phyloP scores from a whole-genome alignment of 2,888 invertebrate species.

The Dysmachus trigonus region DNA sequence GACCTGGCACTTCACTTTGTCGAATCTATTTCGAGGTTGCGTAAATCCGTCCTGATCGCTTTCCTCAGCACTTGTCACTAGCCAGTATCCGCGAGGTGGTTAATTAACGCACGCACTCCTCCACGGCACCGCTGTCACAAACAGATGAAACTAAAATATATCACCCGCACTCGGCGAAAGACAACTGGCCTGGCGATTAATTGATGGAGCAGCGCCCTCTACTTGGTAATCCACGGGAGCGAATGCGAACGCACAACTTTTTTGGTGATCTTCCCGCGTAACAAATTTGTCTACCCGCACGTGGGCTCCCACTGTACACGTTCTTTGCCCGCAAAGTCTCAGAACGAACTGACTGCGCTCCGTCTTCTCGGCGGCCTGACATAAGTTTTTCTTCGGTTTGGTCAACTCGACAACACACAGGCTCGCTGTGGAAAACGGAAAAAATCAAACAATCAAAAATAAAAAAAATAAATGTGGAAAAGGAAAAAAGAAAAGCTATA shows the following conservation, averaged over 20 bases:
- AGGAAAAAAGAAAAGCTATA: slow-evolving; percentile 47
- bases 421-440: slow-evolving; percentile 18
- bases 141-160: not conserved
- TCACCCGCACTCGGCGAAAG: not conserved
- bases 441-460: slow-evolving; percentile 41
- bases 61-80: not conserved
- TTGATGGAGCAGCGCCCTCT: not conserved
- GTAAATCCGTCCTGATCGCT: not conserved
- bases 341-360: slow-evolving; percentile 64
- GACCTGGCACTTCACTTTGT: not conserved
- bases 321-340: slow-evolving; percentile 64
- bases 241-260: not conserved
- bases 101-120: not conserved
- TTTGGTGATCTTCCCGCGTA: slow-evolving; percentile 23
- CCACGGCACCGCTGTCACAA: not conserved
- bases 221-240: not conserved
- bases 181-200: not conserved
- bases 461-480: slow-evolving; percentile 35
- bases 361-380: slow-evolving; percentile 59
- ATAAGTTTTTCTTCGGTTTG: slow-evolving; percentile 59
- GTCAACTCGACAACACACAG: slow-evolving; percentile 36
- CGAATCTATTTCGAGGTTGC: not conserved
- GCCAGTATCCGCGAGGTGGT: not conserved
- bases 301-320: slow-evolving; percentile 49
- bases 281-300: slow-evolving; percentile 17